A percentile compares a stretch with the other conserved stretches of the same genome.
Evolutionary conservation across 2,888 invertebrate species (phyloP).

Genomic region (Drosophila villosipedis): DNA sequence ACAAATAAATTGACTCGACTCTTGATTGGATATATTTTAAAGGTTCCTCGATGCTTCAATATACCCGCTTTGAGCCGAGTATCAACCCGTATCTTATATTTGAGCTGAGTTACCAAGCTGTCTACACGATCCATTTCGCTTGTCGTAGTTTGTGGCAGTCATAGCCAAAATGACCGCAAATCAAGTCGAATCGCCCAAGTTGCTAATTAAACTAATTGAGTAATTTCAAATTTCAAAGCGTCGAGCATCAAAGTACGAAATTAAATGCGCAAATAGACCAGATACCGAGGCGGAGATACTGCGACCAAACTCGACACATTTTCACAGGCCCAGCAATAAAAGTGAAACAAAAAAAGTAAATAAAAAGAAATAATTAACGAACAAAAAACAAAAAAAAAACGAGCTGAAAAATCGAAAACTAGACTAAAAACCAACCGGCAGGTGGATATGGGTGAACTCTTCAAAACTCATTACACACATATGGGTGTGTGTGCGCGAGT

Average conservation of each 20-base stretch:
- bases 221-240: conserved; percentile 77
- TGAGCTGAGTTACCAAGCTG: conserved; percentile 24
- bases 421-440: conserved; percentile 33
- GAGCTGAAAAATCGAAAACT: conserved; percentile 50
- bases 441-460: conserved; percentile 23
- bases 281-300: conserved; percentile 24
- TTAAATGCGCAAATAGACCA: conserved; percentile 74
- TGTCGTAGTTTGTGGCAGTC: conserved; percentile 6
- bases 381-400: conserved; percentile 4
- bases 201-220: conserved; percentile 84
- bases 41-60: not conserved
- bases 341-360: not conserved
- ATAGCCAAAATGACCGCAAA: conserved; percentile 60
- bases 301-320: conserved; percentile 22
- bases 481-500: not conserved
- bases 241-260: conserved; percentile 61
- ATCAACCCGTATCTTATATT: not conserved
- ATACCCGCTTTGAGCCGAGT: not conserved
- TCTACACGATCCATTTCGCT: conserved; percentile 62
- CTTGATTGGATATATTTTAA: not conserved
- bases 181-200: conserved; percentile 60
- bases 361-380: not conserved
- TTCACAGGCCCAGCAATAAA: conserved; percentile 16
- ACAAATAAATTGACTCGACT: not conserved
- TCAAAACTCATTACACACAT: conserved; percentile 22